Percentiles rank a stretch among this genome's conserved stretches.
Conservation (phyloP, 1,140 invertebrate genomes). For the Nasonia vitripennis region DNA sequence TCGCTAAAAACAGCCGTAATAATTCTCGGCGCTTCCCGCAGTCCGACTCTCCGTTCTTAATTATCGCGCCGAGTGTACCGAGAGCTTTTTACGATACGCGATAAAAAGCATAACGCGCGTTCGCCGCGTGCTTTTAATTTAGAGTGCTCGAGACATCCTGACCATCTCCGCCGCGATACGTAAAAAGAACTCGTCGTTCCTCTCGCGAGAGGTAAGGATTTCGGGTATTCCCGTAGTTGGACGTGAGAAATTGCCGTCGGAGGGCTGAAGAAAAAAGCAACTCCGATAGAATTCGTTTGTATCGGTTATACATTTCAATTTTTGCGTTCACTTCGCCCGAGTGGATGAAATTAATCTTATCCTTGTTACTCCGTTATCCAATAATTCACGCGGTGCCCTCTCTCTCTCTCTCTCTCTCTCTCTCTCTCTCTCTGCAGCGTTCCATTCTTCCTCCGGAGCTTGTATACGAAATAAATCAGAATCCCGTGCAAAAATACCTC, state of each 20-base stretch:
- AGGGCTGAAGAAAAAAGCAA: too few species aligned
- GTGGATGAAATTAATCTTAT: not conserved
- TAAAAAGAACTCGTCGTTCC: not conserved
- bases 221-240: not conserved
- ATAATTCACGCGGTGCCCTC: not conserved
- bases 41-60: not conserved
- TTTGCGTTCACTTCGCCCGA: not conserved
- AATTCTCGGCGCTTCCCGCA: not conserved
- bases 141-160: not conserved
- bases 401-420: too few species aligned
- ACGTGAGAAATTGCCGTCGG: not conserved
- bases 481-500: too few species aligned
- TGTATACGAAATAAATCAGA: too few species aligned
- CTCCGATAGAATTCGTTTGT: not conserved
- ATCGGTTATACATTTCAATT: not conserved
- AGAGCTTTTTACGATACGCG: not conserved
- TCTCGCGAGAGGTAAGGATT: not conserved
- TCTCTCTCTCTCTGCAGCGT: too few species aligned
- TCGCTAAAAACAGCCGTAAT: not conserved
- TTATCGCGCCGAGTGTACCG: not conserved
- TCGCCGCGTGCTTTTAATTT: not conserved
- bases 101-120: not conserved
- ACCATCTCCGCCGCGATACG: too few species aligned
- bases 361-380: too few species aligned
- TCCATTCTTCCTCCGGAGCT: too few species aligned